A percentile compares a stretch with the other conserved stretches of the same genome.
Conservation (phyloP, 2,888 invertebrate genomes). For the Dorcus hopei region DNA sequence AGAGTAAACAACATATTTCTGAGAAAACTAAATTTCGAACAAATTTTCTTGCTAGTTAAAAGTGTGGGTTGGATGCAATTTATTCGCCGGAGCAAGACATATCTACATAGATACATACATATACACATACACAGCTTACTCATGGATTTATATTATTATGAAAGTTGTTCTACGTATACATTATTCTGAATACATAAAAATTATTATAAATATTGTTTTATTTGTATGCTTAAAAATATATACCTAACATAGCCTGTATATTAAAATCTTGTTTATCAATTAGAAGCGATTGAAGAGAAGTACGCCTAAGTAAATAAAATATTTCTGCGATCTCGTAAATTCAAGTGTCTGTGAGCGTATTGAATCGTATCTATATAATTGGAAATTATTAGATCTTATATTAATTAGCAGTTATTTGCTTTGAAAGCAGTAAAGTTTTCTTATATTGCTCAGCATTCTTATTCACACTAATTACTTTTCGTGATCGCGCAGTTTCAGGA, state of each 20-base stretch:
- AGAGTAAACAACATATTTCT: slow-evolving; percentile 46
- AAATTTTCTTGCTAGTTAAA: slow-evolving; percentile 44
- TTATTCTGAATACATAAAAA: no score
- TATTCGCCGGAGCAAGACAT: slow-evolving; percentile 21
- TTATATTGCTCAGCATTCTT: not conserved
- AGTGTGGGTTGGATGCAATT: slow-evolving; percentile 42
- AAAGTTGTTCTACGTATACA: no score
- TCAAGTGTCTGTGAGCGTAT: slow-evolving; percentile 17
- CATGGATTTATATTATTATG: no score
- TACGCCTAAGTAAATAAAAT: no score
- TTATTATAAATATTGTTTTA: no score
- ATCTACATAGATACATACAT: no score
- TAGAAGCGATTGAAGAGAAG: no score
- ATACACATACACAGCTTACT: no score
- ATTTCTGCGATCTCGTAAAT: not conserved
- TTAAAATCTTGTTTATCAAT: not conserved
- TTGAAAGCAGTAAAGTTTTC: slow-evolving; percentile 4
- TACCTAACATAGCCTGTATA: no score
- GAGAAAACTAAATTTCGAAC: slow-evolving; percentile 44
- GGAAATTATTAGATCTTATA: slow-evolving; percentile 21
- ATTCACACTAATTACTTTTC: slow-evolving; percentile 1
- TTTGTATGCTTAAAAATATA: no score
- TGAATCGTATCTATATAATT: slow-evolving; percentile 17
- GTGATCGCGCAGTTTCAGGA: not conserved
- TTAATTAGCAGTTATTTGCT: slow-evolving; percentile 21